Percentiles rank a stretch among this genome's conserved stretches.
Evolutionary conservation across 2,888 invertebrate genomes (phyloP).

Genomic region (Apotomis betuletana): DNA sequence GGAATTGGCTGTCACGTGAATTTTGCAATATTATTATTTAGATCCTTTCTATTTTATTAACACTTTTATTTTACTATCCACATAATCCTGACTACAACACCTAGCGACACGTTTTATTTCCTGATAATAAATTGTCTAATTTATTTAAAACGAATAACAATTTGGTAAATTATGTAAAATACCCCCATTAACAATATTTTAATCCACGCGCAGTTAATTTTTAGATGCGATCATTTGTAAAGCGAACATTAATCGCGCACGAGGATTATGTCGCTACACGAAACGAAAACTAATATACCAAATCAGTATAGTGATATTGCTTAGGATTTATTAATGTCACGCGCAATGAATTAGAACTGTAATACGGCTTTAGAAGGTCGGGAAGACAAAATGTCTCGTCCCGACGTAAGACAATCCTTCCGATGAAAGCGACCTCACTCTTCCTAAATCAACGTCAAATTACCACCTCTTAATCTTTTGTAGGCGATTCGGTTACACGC

Average conservation of each 20-base stretch:
- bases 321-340: conserved; percentile 61
- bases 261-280: conserved; percentile 40
- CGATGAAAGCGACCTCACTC: conserved; percentile 70
- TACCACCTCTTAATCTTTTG: conserved; percentile 82
- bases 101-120: background rate
- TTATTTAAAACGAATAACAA: background rate
- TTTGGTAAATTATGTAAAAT: conserved; percentile 7
- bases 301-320: conserved; percentile 42
- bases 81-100: background rate
- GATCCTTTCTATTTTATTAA: background rate
- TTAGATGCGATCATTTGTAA: conserved; percentile 27
- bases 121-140: background rate
- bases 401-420: conserved; percentile 72
- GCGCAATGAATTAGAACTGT: conserved; percentile 67
- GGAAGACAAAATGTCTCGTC: conserved; percentile 64
- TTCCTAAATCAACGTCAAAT: conserved; percentile 82
- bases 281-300: conserved; percentile 45
- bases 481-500: conserved; percentile 77
- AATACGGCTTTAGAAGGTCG: conserved; percentile 54
- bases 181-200: conserved; percentile 6
- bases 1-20: too few species aligned
- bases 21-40: too few species aligned
- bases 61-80: background rate
- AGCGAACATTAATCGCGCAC: conserved; percentile 27
- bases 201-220: conserved; percentile 12